Conservation (phyloP, 2,888 invertebrate species). For the Chloromyia formosa region DNA sequence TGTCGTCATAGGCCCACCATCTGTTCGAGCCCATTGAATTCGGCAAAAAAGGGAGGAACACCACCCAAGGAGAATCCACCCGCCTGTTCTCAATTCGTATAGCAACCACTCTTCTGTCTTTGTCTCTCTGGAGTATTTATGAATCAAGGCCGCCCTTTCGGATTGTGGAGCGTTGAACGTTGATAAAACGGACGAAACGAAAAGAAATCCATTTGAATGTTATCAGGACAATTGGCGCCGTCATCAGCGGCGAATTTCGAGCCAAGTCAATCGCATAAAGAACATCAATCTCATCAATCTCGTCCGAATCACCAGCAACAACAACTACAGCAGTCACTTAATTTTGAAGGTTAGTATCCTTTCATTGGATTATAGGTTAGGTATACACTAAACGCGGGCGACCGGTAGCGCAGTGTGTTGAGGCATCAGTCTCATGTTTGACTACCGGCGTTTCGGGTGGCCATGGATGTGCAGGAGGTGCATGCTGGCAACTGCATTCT, state of each 20-base stretch:
- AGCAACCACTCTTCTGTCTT: neutral
- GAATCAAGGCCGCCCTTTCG: slow-evolving; percentile 23
- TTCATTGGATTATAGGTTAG: neutral
- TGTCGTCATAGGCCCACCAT: neutral
- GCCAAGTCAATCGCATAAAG: slow-evolving; percentile 5
- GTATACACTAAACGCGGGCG: too few relatives aligned
- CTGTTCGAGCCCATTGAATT: slow-evolving; percentile 4
- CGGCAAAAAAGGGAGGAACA: neutral
- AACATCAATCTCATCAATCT: neutral
- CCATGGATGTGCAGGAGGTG: too few relatives aligned
- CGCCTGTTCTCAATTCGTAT: neutral
- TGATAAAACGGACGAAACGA: slow-evolving; percentile 17
- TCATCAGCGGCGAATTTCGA: slow-evolving; percentile 57
- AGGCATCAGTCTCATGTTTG: too few relatives aligned
- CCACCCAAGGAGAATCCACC: neutral
- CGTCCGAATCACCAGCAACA: slow-evolving; percentile 24
- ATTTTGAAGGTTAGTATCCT: slow-evolving; percentile 31
- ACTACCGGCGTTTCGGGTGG: too few relatives aligned
- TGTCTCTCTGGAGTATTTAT: neutral
- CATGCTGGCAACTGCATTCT: too few relatives aligned
- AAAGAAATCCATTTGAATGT: slow-evolving; percentile 57
- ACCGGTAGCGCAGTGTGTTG: too few relatives aligned
- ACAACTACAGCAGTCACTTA: slow-evolving; percentile 10
- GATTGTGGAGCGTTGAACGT: neutral
- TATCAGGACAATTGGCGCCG: slow-evolving; percentile 61